Conservation (phyloP, 2,113 vertebrate genomes). For the Rhinichthys klamathensis region DNA sequence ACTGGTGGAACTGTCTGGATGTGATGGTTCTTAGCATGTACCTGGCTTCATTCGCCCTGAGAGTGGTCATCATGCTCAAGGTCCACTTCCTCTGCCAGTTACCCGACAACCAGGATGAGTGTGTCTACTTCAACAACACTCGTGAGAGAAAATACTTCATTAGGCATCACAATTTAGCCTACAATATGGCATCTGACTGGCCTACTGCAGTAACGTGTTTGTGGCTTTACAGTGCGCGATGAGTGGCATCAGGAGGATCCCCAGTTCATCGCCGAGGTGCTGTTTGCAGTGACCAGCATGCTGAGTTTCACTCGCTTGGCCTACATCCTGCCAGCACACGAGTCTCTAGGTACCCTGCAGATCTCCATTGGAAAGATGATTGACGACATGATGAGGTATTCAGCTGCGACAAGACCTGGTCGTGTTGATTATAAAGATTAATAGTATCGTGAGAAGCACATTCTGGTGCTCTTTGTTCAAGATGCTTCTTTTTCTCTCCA, state of each 20-base stretch:
- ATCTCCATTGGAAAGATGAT: conserved; percentile 94
- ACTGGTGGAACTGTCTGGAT: conserved; percentile 92
- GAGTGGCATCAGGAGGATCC: conserved; percentile 88
- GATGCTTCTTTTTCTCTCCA: conserved; percentile 50
- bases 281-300: conserved; percentile 92
- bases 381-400: conserved; percentile 88
- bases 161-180: neutral
- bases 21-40: conserved; percentile 90
- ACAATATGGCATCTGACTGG: neutral
- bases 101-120: conserved; percentile 62
- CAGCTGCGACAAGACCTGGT: too few relatives aligned
- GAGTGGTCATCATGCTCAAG: conserved; percentile 80
- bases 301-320: conserved; percentile 89
- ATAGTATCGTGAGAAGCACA: neutral
- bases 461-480: neutral
- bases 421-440: neutral
- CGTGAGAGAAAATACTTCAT: conserved; percentile 70
- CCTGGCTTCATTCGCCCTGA: conserved; percentile 83
- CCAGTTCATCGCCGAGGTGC: conserved; percentile 86
- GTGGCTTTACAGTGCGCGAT: conserved; percentile 67
- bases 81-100: conserved; percentile 77
- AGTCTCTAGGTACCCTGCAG: conserved; percentile 88
- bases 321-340: conserved; percentile 88
- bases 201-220: neutral
- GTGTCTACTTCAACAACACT: conserved; percentile 82